These are phyloP conservation scores for Candidula unifasciata DNA, from an alignment of 2,888 invertebrate species.

Conservation along the genomic window DNA sequence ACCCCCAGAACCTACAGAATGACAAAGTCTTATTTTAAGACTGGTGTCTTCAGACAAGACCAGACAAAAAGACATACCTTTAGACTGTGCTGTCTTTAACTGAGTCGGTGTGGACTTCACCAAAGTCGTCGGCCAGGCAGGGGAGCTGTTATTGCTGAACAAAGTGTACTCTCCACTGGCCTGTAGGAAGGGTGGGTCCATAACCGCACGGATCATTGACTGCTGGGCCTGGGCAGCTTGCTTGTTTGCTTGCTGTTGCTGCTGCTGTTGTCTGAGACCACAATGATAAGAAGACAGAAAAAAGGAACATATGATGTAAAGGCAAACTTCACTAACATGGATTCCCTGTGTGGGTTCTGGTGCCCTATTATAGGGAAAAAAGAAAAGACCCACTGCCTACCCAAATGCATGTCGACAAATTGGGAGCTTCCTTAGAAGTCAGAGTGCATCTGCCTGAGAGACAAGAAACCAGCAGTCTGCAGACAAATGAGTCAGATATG, in stretches of 20 bases:
- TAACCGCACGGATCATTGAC: constrained; percentile 47
- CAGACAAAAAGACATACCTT: constrained; percentile 13
- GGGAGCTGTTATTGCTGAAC: constrained; percentile 43
- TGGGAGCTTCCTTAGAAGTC: no score
- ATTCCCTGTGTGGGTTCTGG: no score
- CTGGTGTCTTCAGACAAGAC: background rate
- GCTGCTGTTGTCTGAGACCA: constrained; percentile 18
- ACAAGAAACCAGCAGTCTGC: no score
- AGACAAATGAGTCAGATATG: no score
- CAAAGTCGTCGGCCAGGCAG: constrained; percentile 46
- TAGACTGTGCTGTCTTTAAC: constrained; percentile 17
- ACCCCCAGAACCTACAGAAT: no score
- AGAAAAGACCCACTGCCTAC: no score
- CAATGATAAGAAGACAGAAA: no score
- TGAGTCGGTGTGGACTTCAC: constrained; percentile 32
- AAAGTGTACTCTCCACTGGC: constrained; percentile 55
- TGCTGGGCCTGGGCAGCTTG: constrained; percentile 47
- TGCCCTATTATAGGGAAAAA: no score
- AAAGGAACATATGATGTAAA: background rate
- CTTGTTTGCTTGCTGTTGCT: constrained; percentile 37
- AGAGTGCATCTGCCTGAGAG: no score
- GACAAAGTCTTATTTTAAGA: no score
- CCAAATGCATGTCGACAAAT: no score
- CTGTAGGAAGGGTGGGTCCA: constrained; percentile 53
- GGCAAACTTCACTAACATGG: background rate